Evolutionary conservation across 1,140 invertebrate genomes (phyloP), one percentile per base, ranked within the genome.

Genomic region (Cepaea nemoralis): DNA sequence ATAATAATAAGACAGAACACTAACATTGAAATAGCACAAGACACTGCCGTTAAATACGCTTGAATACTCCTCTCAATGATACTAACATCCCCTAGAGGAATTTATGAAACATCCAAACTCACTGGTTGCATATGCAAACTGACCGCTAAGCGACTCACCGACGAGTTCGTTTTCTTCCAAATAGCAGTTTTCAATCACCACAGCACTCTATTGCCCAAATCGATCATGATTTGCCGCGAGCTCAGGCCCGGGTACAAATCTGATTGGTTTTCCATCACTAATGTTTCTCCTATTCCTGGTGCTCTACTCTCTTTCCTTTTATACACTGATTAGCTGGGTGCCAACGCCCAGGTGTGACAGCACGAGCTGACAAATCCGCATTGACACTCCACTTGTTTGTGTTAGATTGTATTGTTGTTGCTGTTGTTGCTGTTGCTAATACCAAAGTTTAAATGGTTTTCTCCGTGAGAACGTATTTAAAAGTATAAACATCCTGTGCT

Each of bases 191-290:
- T 31, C 59, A 63, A 63, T 63, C 59, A 16, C 59, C 16, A 8
- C n/a, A 63, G 50, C 33, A 63, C 59, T 63, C 22, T 63, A 10
- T 63, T 63, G 59, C 59, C 27, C n/a, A 31, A 19, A 63, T 63
- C 59, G 59, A 63, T 63, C n/a, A 31, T 55, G 50, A 31, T 63
- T 27, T 63, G 59, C 59, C 59, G 59, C 59, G 59, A 63, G 59
- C 59, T 6, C 59, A 31, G n/a, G 59, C 27, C 1, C 27, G 59
- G 33, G 27, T 63, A 63, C 59, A 63, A 63, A 63, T 63, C 59
- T 31, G 59, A 63, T 63, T 27, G 59, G n/a, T 63, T 63, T 63
- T 63, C 59, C 33, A 63, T 63, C 59, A 63, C 59, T 27, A 63
- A 16, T 31, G n/a, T 63, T 31, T 31, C 59, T 31, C 16, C 10